Evolutionary conservation across 2,113 vertebrate species (phyloP).

Genomic region (Leptosomus discolor): DNA sequence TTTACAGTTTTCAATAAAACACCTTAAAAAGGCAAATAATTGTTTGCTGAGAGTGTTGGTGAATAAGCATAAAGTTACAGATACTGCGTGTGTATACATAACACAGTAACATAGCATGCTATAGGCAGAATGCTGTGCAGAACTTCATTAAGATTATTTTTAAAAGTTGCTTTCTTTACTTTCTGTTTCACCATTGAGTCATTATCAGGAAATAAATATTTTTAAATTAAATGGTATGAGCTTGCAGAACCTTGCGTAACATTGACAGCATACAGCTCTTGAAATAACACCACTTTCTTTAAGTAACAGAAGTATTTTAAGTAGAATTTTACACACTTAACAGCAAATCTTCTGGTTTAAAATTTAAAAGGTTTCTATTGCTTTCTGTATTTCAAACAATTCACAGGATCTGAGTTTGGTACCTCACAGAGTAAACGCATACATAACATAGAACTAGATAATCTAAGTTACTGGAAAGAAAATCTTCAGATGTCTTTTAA

Average conservation of each 20-base stretch:
- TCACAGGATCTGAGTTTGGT: background rate
- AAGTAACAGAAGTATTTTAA: background rate
- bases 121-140: background rate
- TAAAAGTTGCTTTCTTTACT: background rate
- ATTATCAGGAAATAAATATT: background rate
- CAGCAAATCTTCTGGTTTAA: background rate
- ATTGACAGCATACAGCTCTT: background rate
- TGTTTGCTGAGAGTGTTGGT: background rate
- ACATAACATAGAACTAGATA: background rate
- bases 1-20: background rate
- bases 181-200: background rate
- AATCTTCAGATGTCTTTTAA: background rate
- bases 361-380: background rate
- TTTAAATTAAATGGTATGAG: background rate
- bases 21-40: background rate
- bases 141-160: background rate
- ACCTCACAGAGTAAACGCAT: background rate
- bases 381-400: background rate
- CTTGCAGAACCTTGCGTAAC: background rate
- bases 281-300: background rate
- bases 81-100: background rate
- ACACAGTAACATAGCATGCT: accelerated
- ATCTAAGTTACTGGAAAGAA: background rate
- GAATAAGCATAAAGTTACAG: background rate
- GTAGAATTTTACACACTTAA: background rate